Evolutionary conservation across 2,797 vertebrate genomes (phyloP).

Genomic region (Nannoperca obscura): DNA sequence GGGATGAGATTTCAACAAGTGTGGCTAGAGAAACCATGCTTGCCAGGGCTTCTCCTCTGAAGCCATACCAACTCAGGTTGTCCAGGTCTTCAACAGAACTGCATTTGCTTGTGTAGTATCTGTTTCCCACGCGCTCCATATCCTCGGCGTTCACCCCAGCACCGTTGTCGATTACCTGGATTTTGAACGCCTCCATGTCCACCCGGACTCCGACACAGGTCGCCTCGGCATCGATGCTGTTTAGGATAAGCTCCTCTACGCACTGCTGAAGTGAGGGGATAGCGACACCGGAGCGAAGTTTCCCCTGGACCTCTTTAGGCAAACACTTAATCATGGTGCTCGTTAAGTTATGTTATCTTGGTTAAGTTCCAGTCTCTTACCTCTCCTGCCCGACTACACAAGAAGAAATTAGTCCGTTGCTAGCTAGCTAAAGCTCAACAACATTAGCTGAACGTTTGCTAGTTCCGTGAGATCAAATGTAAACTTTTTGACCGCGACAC

Average conservation of each 20-base stretch:
- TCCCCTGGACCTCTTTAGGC: constrained; percentile 87
- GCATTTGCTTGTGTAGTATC: constrained; percentile 95
- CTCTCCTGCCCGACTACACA: not conserved
- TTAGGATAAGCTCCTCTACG: constrained; percentile 94
- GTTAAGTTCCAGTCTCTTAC: not conserved
- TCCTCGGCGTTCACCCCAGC: constrained; percentile 88
- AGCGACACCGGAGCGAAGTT: constrained; percentile 91
- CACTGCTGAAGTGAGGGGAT: constrained; percentile 92
- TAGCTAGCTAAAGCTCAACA: not conserved
- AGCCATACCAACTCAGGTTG: constrained; percentile 90
- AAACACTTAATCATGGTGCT: constrained; percentile 91
- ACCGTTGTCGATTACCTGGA: constrained; percentile 96
- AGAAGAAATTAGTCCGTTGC: not conserved
- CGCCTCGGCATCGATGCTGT: constrained; percentile 93
- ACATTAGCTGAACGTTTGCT: not conserved
- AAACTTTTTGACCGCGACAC: not conserved
- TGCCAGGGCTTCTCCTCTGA: constrained; percentile 95
- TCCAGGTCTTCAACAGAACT: constrained; percentile 88
- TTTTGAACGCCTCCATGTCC: constrained; percentile 91
- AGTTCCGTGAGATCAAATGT: not conserved
- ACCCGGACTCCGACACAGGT: constrained; percentile 92
- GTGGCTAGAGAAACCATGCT: constrained; percentile 89
- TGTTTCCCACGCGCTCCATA: constrained; percentile 85
- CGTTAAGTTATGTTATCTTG: not conserved
- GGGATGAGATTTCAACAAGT: constrained; percentile 92